Evolutionary conservation across 2,113 vertebrate species (phyloP), one percentile per base, ranked within the genome.

Genomic region (Shinisaurus crocodilurus): DNA sequence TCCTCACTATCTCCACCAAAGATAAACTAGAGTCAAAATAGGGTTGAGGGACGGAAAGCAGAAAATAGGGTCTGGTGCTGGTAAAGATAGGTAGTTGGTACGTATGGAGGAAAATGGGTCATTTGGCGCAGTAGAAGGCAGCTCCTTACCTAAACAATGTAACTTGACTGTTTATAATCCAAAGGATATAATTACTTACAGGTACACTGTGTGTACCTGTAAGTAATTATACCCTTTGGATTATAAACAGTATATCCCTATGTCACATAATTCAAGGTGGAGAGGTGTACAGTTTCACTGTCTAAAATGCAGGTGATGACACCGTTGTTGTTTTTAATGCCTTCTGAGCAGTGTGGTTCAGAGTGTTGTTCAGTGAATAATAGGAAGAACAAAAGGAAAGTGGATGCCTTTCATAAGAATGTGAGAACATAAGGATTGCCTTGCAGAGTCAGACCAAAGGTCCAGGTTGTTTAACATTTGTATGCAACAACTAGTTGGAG

Each of bases 261-360:
- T 92, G 9, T 72, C 13, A 0, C 57, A 91, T 20, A 69, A 40
- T 3, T 87, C 40, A 84, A 81, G 13, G 20, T 63, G 37, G n/a
- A 90, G 82, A 0, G 0, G 12, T 34, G 1, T 20, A 50, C 20
- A 25, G 65, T 83, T 70, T 67, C 86, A 85, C 87, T 0, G 0
- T 1, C 83, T 90, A 23, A 23, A 82, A 74, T 82, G 45, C 74
- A 43, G 69, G 57, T 81, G 65, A 86, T 60, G 87, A 63, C 25
- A 91, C 50, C 87, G 90, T 91, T 92, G 89, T 76, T 87, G 90
- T 91, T 92, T 90, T 76, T 87, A 70, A 88, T n/a, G 86, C 88
- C 23, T 8, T 82, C 25, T 27, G 70, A 70, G 86, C 76, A 88
- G 0, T 60, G n/a, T 87, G 87, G 72, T 40, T 18, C 0, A 20